These are phyloP conservation scores for Chascanopsetta lugubris DNA, from an alignment of 2,113 vertebrate genomes.

Conservation along the genomic window DNA sequence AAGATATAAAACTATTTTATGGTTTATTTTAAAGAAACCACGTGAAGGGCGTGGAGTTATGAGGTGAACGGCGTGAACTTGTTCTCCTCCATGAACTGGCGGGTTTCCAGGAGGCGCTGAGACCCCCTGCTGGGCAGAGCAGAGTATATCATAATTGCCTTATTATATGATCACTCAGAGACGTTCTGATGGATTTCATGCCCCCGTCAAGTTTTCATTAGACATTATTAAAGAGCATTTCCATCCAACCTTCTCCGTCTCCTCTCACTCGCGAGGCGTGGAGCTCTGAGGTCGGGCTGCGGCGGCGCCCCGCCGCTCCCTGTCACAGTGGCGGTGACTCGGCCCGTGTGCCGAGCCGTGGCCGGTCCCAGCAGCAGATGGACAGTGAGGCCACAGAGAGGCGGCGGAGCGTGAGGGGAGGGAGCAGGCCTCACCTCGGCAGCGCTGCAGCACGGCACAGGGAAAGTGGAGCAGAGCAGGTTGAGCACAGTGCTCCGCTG, in stretches of 20 bases:
- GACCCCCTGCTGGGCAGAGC: constrained; percentile 5
- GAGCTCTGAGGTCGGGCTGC: neutral
- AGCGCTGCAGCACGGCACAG: neutral
- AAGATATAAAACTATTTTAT: no score
- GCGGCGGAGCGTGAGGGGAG: neutral
- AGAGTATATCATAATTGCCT: neutral
- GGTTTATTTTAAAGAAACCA: neutral
- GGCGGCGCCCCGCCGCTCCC: constrained; percentile 10
- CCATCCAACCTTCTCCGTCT: constrained; percentile 3
- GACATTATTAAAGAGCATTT: neutral
- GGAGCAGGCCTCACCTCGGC: neutral
- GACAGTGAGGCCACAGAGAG: constrained; percentile 75
- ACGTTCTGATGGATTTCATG: neutral
- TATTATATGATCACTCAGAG: neutral
- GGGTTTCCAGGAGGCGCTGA: neutral
- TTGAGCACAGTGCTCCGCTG: constrained; percentile 38
- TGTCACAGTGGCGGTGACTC: constrained; percentile 27
- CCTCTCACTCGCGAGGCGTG: no score
- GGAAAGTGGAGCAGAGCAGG: constrained; percentile 23
- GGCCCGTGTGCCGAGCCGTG: constrained; percentile 32
- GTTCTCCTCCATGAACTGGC: neutral
- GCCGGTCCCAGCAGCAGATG: constrained; percentile 70
- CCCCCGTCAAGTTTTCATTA: constrained; percentile 15
- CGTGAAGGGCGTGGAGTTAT: neutral
- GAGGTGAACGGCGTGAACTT: neutral